Percentiles rank a stretch among this genome's conserved stretches.
Conservation (phyloP, 2,113 vertebrate species). For the Boulengeromyrus knoepffleri region DNA sequence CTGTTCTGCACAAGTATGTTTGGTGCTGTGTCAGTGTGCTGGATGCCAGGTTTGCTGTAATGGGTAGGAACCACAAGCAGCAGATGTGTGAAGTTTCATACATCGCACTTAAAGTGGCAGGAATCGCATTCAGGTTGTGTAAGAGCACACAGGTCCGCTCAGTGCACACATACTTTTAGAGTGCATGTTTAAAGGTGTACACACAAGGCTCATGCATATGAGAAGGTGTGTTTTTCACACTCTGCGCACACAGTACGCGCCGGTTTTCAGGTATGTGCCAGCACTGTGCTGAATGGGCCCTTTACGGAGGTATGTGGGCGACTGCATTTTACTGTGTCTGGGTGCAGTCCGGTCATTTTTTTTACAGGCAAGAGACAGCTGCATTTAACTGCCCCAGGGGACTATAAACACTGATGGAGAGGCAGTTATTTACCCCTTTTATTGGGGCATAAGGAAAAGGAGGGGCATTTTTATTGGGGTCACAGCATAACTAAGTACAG, state of each 20-base stretch:
- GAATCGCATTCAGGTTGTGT: background rate
- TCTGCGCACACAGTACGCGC: background rate
- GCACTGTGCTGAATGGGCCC: constrained; percentile 45
- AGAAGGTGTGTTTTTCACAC: background rate
- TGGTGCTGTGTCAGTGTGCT: background rate
- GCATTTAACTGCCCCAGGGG: constrained; percentile 68
- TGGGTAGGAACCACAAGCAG: background rate
- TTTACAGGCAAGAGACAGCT: constrained; percentile 58
- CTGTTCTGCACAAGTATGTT: background rate
- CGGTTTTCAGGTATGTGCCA: background rate
- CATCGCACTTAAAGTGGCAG: background rate
- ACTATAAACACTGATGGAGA: constrained; percentile 62
- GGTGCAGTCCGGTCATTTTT: constrained; percentile 34
- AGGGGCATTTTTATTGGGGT: constrained; percentile 59
- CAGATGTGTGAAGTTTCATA: background rate
- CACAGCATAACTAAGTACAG: constrained; percentile 66
- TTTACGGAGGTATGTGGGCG: constrained; percentile 37
- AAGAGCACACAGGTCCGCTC: background rate
- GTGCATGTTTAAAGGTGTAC: constrained; percentile 29
- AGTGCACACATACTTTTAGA: background rate
- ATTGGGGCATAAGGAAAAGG: constrained; percentile 53
- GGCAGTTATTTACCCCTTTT: constrained; percentile 60
- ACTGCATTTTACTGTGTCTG: constrained; percentile 42
- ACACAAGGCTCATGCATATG: background rate
- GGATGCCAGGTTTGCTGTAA: background rate